Base-by-base conservation (phyloP, 2,113 vertebrate genomes). In the Dermatemys mawii region DNA sequence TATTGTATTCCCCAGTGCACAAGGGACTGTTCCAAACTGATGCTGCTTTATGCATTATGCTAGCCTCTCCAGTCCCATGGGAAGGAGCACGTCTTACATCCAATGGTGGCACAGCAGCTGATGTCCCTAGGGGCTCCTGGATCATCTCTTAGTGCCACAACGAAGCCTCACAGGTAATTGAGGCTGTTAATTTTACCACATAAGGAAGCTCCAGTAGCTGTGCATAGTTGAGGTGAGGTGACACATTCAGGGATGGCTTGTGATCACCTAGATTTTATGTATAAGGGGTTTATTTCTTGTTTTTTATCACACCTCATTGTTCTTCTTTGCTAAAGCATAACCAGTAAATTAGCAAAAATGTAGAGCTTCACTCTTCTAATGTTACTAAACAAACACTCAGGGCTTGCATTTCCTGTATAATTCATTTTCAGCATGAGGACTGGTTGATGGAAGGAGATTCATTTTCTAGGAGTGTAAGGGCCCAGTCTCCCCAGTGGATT, bases 301-400 rank as follows among this genome's bases (percentile, higher is more conserved):
- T 93, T 95, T 95, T 55, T 87, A 14, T 80, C 86, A 89, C 92
- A 91, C 79, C 88, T 84, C 93, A 55, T 91, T 83, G 93, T 96
- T 82, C 84, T 75, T 93, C 92, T 93, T 91, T 95, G 95, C 90
- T 89, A 94, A 83, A 91, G 93, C 95, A 90, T 94, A 93, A 93
- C 93, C 87, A 0, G 5, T 60, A 63, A 88, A 85, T 94, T 81
- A 96, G 88, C 84, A 76, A 53, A 88, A 89, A 70, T 76, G 4
- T 57, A 85, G 93, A 84, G 92, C 91, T 84, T 95, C 0, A 0
- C 70, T 93, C 86, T 81, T 89, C 92, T 95, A 70, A 49, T 87
- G 80, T 96, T 96, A 93, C 94, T 94, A 16, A 97, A 49, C 83
- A 96, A 96, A 88, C 90, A 80, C 41, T 53, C 24, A 49, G 55